A percentile compares a stretch with the other conserved stretches of the same genome.
Conservation (phyloP, 2,888 invertebrate species). For the Kryphioiulus occultus region DNA sequence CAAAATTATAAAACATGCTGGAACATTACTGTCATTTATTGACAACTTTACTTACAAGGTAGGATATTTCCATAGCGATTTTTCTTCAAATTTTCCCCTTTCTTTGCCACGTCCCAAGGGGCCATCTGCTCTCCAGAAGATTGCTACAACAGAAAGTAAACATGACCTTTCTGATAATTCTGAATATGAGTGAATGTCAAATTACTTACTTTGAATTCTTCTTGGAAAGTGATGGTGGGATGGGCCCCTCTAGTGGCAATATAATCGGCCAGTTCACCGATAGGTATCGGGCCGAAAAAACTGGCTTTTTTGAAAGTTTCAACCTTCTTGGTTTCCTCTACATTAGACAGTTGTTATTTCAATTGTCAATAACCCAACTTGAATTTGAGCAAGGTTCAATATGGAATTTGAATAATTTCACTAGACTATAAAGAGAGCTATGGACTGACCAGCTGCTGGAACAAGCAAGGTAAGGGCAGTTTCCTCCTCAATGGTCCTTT, state of each 20-base stretch:
- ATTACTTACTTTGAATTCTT: conserved; percentile 39
- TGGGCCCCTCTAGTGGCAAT: not conserved
- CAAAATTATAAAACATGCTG: no score
- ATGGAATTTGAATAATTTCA: no score
- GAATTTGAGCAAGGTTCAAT: not conserved
- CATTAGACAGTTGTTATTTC: not conserved
- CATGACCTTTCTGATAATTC: no score
- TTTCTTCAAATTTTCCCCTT: conserved; percentile 45
- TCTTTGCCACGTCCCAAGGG: conserved; percentile 44
- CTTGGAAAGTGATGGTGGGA: conserved; percentile 30
- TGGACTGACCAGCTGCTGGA: not conserved
- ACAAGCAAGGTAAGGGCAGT: not conserved
- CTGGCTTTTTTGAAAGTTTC: conserved; percentile 44
- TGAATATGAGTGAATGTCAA: no score
- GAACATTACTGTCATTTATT: no score
- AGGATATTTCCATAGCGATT: conserved; percentile 51
- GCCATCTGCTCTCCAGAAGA: conserved; percentile 24
- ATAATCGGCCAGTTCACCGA: conserved; percentile 32
- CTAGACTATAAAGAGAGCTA: not conserved
- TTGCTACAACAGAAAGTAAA: conserved; percentile 7
- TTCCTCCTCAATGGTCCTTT: not conserved
- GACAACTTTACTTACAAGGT: conserved; percentile 11
- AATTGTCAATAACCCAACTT: not conserved
- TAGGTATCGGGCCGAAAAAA: conserved; percentile 46
- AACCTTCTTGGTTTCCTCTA: not conserved